Conservation (phyloP, 2,888 invertebrate genomes). For the Eristalinus sepulchralis region DNA sequence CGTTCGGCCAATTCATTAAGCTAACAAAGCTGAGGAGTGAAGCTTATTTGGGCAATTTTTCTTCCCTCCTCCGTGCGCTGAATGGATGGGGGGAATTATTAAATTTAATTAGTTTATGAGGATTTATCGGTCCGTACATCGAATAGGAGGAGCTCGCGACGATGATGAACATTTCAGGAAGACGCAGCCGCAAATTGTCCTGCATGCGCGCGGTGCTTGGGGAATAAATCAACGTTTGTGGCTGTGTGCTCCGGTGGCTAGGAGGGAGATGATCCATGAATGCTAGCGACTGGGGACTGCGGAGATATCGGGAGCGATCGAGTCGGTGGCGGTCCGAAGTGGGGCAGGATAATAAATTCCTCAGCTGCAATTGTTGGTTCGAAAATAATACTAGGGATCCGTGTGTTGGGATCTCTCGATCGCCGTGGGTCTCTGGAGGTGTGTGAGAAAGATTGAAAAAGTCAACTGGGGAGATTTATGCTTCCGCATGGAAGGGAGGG, state of each 20-base stretch:
- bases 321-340: slow-evolving; percentile 52
- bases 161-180: slow-evolving; percentile 46
- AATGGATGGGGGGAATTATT: slow-evolving; percentile 40
- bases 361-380: slow-evolving; percentile 66
- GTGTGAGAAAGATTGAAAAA: background rate
- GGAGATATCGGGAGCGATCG: slow-evolving; percentile 44
- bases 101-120: slow-evolving; percentile 70
- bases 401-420: background rate
- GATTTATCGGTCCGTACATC: slow-evolving; percentile 69
- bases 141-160: slow-evolving; percentile 64
- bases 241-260: background rate
- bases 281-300: background rate
- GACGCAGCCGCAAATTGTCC: background rate
- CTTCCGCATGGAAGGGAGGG: slow-evolving; percentile 42
- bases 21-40: slow-evolving; percentile 9
- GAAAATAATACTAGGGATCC: slow-evolving; percentile 47
- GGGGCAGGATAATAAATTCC: slow-evolving; percentile 62
- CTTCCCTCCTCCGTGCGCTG: background rate
- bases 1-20: slow-evolving; percentile 64
- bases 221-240: slow-evolving; percentile 62
- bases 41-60: background rate
- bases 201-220: no score
- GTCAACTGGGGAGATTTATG: slow-evolving; percentile 50
- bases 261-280: slow-evolving; percentile 53
- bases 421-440: background rate